These are phyloP conservation scores for Lycophotia porphyrea DNA, from an alignment of 2,888 invertebrate species.

Conservation along the genomic window DNA sequence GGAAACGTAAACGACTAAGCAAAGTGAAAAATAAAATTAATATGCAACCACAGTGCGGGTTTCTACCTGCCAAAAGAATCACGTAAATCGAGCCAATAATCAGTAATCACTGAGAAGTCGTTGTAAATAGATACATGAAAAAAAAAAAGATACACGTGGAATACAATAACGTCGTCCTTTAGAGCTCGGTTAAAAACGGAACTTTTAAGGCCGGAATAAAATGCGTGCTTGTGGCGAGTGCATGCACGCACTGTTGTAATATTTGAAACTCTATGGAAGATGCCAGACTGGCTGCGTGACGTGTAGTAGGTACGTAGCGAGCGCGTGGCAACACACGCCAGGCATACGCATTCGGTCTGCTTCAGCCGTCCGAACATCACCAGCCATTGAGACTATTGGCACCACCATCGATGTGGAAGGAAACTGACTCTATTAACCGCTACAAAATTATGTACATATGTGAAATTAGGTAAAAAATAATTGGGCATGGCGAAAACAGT, in stretches of 20 bases:
- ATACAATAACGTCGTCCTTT: neutral
- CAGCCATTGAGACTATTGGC: neutral
- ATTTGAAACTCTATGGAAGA: neutral
- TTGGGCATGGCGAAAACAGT: neutral
- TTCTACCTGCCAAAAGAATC: neutral
- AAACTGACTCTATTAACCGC: neutral
- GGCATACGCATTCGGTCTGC: neutral
- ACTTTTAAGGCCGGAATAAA: neutral
- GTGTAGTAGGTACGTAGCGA: neutral
- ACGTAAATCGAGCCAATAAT: neutral
- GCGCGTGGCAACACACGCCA: neutral
- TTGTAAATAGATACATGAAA: neutral
- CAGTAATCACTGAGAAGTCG: neutral
- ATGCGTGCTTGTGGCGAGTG: neutral
- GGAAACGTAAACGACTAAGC: neutral
- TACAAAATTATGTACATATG: neutral
- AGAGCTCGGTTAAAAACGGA: neutral
- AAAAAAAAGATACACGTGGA: neutral
- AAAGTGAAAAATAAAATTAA: neutral
- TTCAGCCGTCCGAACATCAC: neutral
- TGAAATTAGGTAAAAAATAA: neutral
- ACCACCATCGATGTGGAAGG: neutral
- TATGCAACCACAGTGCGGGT: neutral
- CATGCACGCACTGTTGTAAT: neutral
- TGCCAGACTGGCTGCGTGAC: neutral